These are phyloP conservation scores for Corythaixoides concolor DNA, from an alignment of 2,113 vertebrate genomes.

Conservation along the genomic window DNA sequence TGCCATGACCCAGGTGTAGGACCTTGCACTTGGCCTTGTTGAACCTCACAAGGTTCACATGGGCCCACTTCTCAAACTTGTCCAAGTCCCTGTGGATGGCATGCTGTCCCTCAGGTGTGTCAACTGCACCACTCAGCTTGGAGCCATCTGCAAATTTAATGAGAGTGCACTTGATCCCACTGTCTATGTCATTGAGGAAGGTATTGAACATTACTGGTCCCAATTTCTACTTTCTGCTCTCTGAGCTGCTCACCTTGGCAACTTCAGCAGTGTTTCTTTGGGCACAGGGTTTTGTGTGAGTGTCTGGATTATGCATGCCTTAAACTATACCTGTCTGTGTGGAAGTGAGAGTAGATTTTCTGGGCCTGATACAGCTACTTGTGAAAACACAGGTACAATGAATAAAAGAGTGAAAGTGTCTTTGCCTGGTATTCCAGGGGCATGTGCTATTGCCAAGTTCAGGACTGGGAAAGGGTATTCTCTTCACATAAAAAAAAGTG, in stretches of 20 bases:
- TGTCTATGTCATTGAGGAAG: neutral
- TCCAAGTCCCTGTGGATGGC: neutral
- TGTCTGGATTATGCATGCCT: neutral
- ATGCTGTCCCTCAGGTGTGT: rapidly evolving
- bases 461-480: neutral
- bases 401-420: neutral
- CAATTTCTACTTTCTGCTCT: rapidly evolving
- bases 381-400: neutral
- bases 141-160: neutral
- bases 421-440: neutral
- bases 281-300: neutral
- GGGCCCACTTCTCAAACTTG: neutral
- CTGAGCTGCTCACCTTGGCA: neutral
- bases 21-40: neutral
- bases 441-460: too few relatives aligned
- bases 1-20: neutral
- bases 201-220: neutral
- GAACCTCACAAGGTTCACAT: neutral
- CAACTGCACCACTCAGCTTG: neutral
- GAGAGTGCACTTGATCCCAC: rapidly evolving
- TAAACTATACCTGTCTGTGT: neutral
- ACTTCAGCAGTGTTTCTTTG: neutral
- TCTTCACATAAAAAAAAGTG: neutral
- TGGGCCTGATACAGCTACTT: neutral
- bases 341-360: neutral